A percentile compares a stretch with the other conserved stretches of the same genome.
phyloP scores from a whole-genome alignment of 2,888 invertebrate genomes.

The Mesorhabditis sp. region DNA sequence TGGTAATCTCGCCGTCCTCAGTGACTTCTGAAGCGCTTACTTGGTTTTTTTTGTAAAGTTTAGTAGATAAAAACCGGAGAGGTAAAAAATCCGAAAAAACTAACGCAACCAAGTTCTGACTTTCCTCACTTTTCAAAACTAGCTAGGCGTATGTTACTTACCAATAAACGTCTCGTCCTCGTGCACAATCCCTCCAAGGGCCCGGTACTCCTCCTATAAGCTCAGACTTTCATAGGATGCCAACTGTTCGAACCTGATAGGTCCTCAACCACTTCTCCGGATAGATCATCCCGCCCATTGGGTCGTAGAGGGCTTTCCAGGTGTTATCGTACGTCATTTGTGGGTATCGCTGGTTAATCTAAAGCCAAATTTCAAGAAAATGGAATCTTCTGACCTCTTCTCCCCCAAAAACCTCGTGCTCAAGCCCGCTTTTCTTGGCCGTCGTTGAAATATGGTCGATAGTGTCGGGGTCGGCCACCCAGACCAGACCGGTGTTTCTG shows the following conservation, averaged over 20 bases:
- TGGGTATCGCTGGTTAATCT: conserved; percentile 25
- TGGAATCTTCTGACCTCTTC: conserved; percentile 16
- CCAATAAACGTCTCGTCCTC: conserved; percentile 2
- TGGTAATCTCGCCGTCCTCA: neutral
- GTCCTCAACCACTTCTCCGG: conserved; percentile 39
- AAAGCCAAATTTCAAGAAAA: neutral
- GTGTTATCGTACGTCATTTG: conserved; percentile 29
- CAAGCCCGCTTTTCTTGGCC: conserved; percentile 20
- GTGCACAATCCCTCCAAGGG: neutral
- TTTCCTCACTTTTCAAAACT: no score
- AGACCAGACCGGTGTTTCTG: conserved; percentile 36
- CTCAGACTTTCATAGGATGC: neutral
- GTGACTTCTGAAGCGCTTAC: neutral
- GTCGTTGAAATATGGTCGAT: conserved; percentile 22
- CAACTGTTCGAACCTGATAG: conserved; percentile 18
- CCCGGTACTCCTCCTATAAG: neutral
- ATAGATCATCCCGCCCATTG: conserved; percentile 40
- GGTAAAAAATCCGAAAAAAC: no score
- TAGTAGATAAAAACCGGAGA: no score
- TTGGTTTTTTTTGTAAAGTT: no score
- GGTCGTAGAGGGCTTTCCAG: conserved; percentile 33
- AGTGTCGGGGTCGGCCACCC: conserved; percentile 25
- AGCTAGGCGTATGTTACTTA: neutral
- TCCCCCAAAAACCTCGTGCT: conserved; percentile 29
- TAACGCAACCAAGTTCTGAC: no score